Percentiles rank a stretch among this genome's conserved stretches.
phyloP scores from a whole-genome alignment of 2,797 vertebrate species.

The Anas acuta region DNA sequence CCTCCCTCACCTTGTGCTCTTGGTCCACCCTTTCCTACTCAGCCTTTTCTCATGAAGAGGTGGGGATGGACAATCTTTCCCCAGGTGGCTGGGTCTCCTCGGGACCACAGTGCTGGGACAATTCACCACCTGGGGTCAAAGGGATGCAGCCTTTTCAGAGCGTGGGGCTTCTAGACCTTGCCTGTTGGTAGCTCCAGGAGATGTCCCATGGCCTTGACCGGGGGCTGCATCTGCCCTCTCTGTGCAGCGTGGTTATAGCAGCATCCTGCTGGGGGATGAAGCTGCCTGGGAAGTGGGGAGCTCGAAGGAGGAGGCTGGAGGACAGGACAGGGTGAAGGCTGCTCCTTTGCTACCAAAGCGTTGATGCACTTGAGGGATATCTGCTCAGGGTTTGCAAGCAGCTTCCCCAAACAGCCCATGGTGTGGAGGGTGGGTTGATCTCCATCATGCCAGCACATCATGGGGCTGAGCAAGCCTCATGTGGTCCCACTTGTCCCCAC shows the following conservation, averaged over 20 bases:
- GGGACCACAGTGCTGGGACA: accelerated
- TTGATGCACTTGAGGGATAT: accelerated
- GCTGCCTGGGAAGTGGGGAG: not conserved
- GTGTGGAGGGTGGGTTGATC: not conserved
- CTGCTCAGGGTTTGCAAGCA: not conserved
- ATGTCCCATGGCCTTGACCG: not conserved
- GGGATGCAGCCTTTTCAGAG: not conserved
- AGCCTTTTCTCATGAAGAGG: not conserved
- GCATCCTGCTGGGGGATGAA: accelerated
- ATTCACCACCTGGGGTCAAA: not conserved
- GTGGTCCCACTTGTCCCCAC: accelerated
- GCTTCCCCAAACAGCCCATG: accelerated
- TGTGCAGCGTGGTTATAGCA: accelerated
- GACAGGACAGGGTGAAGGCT: not conserved
- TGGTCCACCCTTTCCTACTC: not conserved
- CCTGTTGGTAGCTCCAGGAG: accelerated
- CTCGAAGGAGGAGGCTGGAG: not conserved
- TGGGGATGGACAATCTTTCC: not conserved
- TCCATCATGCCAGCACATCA: accelerated
- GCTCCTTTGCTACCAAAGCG: not conserved
- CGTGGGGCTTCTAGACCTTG: not conserved
- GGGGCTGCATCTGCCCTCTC: accelerated
- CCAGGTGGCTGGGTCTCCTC: not conserved
- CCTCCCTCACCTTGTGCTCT: not conserved
- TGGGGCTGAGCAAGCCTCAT: not conserved